Evolutionary conservation across 2,888 invertebrate genomes (phyloP).

Genomic region (Nomada goodeniana): DNA sequence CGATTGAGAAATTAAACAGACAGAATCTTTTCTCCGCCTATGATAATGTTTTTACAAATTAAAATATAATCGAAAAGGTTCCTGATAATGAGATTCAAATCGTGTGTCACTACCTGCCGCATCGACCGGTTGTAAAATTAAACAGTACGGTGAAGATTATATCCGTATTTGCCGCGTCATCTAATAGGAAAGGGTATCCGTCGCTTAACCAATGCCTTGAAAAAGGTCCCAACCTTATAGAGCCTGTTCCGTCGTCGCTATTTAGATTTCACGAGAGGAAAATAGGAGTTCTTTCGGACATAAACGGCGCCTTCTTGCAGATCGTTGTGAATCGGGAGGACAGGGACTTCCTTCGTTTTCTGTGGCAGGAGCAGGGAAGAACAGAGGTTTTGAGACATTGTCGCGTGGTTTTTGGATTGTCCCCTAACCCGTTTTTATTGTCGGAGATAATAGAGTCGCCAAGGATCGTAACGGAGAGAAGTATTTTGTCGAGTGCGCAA

Average conservation of each 20-base stretch:
- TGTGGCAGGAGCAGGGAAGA: no score
- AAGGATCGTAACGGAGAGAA: background rate
- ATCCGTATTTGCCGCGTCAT: slow-evolving; percentile 74
- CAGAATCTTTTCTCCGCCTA: slow-evolving; percentile 57
- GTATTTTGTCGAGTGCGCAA: background rate
- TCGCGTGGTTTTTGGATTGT: no score
- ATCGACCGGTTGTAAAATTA: slow-evolving; percentile 60
- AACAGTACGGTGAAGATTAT: slow-evolving; percentile 63
- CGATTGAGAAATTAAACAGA: slow-evolving; percentile 61
- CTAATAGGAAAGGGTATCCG: slow-evolving; percentile 58
- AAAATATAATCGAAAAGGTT: slow-evolving; percentile 72
- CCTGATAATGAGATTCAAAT: slow-evolving; percentile 38
- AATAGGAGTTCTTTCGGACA: slow-evolving; percentile 67
- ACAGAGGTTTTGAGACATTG: no score
- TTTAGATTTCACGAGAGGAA: slow-evolving; percentile 58
- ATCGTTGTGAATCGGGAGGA: background rate
- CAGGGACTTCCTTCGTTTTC: background rate
- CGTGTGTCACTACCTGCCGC: slow-evolving; percentile 57
- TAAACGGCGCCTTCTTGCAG: slow-evolving; percentile 51
- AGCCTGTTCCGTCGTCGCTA: slow-evolving; percentile 59
- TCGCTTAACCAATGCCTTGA: slow-evolving; percentile 71
- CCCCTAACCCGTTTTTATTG: no score
- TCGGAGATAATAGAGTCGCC: background rate
- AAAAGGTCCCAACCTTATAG: slow-evolving; percentile 65
- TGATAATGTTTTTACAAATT: slow-evolving; percentile 64